These are phyloP conservation scores for Centrocercus urophasianus DNA, from an alignment of 2,113 vertebrate species.

Conservation along the genomic window DNA sequence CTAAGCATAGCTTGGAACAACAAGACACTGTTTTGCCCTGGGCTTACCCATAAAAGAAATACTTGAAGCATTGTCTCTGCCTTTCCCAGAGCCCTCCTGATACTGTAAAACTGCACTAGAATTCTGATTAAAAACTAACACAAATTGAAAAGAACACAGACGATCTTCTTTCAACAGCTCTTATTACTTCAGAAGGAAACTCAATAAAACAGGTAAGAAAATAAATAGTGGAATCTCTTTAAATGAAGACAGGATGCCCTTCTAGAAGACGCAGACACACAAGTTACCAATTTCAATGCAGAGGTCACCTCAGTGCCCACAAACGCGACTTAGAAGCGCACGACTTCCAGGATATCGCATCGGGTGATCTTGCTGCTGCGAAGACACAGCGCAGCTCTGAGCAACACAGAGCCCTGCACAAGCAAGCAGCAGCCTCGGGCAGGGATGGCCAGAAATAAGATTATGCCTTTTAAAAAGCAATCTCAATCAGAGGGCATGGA, in stretches of 20 bases:
- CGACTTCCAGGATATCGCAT: neutral
- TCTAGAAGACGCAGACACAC: neutral
- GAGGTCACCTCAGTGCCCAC: neutral
- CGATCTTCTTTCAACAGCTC: neutral
- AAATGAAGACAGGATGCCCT: neutral
- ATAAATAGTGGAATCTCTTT: neutral
- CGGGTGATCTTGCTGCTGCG: neutral
- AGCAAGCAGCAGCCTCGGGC: neutral
- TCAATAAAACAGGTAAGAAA: neutral
- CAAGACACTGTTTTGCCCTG: constrained; percentile 45
- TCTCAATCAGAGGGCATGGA: neutral
- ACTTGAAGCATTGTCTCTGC: neutral
- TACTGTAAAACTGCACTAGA: neutral
- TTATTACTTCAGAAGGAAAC: neutral
- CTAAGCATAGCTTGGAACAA: constrained; percentile 39
- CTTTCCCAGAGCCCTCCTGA: neutral
- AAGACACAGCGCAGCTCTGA: neutral
- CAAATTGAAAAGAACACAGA: neutral
- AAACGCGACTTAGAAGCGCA: neutral
- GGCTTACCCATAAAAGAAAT: constrained; percentile 38
- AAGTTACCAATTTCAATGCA: neutral
- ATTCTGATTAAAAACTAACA: neutral
- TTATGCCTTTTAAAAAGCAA: neutral
- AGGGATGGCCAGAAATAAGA: neutral
- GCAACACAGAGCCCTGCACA: neutral